A percentile compares a stretch with the other conserved stretches of the same genome.
These are phyloP conservation scores for Zonitis immaculata DNA, from an alignment of 2,888 invertebrate species.

Conservation along the genomic window DNA sequence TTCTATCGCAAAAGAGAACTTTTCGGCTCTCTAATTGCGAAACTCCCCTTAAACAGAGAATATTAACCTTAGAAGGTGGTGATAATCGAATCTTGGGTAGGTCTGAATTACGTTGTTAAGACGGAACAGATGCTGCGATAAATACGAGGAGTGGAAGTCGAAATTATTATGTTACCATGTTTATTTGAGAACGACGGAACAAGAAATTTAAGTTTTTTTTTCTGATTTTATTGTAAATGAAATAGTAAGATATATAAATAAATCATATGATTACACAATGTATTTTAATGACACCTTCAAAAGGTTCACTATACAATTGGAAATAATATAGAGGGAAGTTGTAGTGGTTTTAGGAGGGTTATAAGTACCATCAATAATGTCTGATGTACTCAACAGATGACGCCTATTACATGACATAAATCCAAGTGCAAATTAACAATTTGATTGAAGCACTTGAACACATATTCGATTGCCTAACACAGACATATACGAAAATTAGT, in stretches of 20 bases:
- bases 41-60: too few species aligned
- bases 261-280: neutral
- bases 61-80: too few species aligned
- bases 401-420: constrained; percentile 16
- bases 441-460: constrained; percentile 15
- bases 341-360: constrained; percentile 10
- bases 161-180: neutral
- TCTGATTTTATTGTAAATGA: too few species aligned
- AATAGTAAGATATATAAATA: neutral
- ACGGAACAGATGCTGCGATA: neutral
- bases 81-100: neutral
- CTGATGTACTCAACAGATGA: constrained; percentile 20
- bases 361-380: constrained; percentile 19
- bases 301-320: neutral
- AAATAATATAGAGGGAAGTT: constrained; percentile 10
- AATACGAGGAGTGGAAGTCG: neutral
- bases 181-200: too few species aligned
- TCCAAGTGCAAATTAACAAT: constrained; percentile 21
- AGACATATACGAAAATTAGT: too few species aligned
- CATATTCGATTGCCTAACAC: too few species aligned
- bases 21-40: too few species aligned
- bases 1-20: too few species aligned
- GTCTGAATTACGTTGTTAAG: neutral
- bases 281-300: constrained; percentile 6
- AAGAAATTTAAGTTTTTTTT: too few species aligned